Base-by-base conservation (phyloP, 2,797 vertebrate species). In the Gila robusta region DNA sequence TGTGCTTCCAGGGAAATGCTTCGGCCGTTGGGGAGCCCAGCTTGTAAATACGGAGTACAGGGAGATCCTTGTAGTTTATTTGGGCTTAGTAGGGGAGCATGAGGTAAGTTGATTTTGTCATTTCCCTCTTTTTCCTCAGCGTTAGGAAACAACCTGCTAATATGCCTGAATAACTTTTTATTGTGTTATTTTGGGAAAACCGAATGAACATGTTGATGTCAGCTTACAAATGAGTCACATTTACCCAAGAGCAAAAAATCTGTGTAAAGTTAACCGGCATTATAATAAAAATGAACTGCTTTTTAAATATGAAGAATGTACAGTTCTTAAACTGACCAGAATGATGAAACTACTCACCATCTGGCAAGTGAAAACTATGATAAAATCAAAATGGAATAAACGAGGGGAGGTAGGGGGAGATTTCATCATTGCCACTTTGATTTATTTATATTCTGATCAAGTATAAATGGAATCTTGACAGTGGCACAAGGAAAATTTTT, bases 21-120 rank as follows among this genome's bases (percentile, higher is more conserved):
- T 82, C 81, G 89, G 87, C 90, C n/a, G 49, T 88, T 88, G 93
- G 89, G 86, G 92, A 93, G 83, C 90, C 91, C 89, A 87, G 47
- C 87, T 93, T 83, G 47, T 92, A 92, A 93, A 93, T 16, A 41
- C 28, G 71, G 54, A 83, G 81, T 81, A 86, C 82, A 85, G n/a
- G 88, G 90, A 79, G 84, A 88, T 89, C 87, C 88, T 88, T 77
- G 0, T 26, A 79, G 82, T 89, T 90, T 88, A 84, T 90, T 84
- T 89, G 85, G 78, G 83, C 52, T 79, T 86, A 69, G 64, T 52
- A 79, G 69, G 87, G 44, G 72, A 84, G 84, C 14, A n/a, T 73
- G 82, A 73, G 82, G 78, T 67, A 71, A 86, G 62, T 62, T 85
- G 17, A 59, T 76, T 79, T 78, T 21, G 41, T 90, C 78, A 86